Percentiles rank a stretch among this genome's conserved stretches.
phyloP scores from a whole-genome alignment of 2,888 invertebrate genomes.

The Orchesellides sinensis region DNA sequence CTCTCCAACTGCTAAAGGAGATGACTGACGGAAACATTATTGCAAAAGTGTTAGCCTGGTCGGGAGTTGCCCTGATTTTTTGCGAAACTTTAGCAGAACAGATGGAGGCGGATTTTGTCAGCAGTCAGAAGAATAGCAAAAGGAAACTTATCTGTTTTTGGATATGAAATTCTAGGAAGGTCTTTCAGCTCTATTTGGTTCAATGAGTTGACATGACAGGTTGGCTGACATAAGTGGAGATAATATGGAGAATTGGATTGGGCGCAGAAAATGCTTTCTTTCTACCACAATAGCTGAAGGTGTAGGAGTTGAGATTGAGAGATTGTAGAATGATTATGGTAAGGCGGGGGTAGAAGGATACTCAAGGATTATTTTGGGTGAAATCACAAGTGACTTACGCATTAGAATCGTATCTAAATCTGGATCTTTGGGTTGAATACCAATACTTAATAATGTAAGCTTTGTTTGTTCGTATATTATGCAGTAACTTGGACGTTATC shows the following conservation, averaged over 20 bases:
- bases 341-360: too few relatives aligned
- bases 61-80: conserved; percentile 33
- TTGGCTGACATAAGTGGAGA: conserved; percentile 61
- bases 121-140: conserved; percentile 4
- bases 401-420: too few relatives aligned
- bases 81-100: neutral
- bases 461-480: too few relatives aligned
- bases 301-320: too few relatives aligned
- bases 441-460: too few relatives aligned
- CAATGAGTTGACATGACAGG: conserved; percentile 61
- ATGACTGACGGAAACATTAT: conserved; percentile 23
- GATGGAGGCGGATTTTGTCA: conserved; percentile 4
- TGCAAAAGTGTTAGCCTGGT: conserved; percentile 38
- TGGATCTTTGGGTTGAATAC: too few relatives aligned
- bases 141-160: conserved; percentile 37
- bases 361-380: too few relatives aligned
- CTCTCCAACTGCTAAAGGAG: neutral
- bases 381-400: too few relatives aligned
- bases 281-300: too few relatives aligned
- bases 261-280: too few relatives aligned
- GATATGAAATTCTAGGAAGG: conserved; percentile 39
- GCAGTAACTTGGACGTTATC: too few relatives aligned
- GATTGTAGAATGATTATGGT: too few relatives aligned
- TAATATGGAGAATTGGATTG: conserved; percentile 59
- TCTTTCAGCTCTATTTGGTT: conserved; percentile 38